Base-by-base conservation (phyloP, 2,797 vertebrate genomes). In the Takifugu rubripes region DNA sequence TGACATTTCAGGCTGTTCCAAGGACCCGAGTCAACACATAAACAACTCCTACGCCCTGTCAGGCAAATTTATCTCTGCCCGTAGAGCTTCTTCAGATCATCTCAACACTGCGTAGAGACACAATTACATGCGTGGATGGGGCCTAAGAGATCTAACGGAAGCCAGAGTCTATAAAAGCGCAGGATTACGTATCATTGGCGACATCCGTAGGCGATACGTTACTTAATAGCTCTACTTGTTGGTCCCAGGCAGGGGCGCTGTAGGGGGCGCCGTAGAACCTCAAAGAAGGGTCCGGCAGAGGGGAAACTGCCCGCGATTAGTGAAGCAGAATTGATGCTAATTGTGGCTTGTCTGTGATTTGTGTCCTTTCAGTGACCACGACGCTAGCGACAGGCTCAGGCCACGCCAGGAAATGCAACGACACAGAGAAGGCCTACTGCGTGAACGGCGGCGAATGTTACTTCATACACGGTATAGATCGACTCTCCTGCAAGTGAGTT, bases 381-480 rank as follows among this genome's bases (percentile, higher is more conserved):
- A 95, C 93, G 45, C 89, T 89, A 76, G 92, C 95, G 77, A 92
- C 96, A 70, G 95, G 92, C 89, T 96, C 95, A 5, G 96, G 96
- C 75, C 96, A 98, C 0, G 92, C 94, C 79, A 92, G 94, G 89
- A 93, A 85, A 90, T 98, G 96, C 94, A 98, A 98, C 36, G 96
- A 98, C 75, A 95, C 96, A 64, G 94, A 96, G 84, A 97, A 95
- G 89, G 83, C 93, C 73, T 98, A 94, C 82, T 98, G 96, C 81
- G 96, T 98, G 87, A 98, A 98, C 67, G 95, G 95, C 73, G 96
- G 96, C 10, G 91, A 95, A 82, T 98, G 96, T 93, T 98, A 94
- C 92, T 97, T 96, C 93, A 95, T 97, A 75, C 92, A 94, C 67
- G 96, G 96, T 88, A 96, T 98, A 89, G 96, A 98, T 88, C 91